Percentiles rank a stretch among this genome's conserved stretches.
Conservation (phyloP, 1,140 invertebrate genomes). For the Leguminivora glycinivorella region DNA sequence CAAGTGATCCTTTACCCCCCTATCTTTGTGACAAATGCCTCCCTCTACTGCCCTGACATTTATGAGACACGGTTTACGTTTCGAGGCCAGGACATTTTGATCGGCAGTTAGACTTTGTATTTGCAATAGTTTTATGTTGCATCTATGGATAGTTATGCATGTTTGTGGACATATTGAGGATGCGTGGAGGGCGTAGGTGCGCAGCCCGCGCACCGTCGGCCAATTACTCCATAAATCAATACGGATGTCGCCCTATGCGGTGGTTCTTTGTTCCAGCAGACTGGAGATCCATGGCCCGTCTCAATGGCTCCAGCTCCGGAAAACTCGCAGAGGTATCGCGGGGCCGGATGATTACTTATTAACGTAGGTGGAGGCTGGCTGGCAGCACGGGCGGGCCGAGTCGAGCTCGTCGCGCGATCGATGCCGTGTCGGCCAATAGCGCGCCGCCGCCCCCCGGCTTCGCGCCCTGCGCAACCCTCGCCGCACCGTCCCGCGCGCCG, state of each 20-base stretch:
- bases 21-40: background rate
- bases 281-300: slow-evolving; percentile 73
- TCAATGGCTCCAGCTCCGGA: slow-evolving; percentile 74
- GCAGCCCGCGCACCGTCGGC: slow-evolving; percentile 71
- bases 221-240: slow-evolving; percentile 78
- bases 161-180: slow-evolving; percentile 55
- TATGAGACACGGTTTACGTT: slow-evolving; percentile 11
- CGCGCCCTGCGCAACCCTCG: slow-evolving; percentile 66
- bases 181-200: slow-evolving; percentile 61
- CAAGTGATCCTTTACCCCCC: background rate
- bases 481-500: slow-evolving; percentile 46
- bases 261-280: slow-evolving; percentile 73
- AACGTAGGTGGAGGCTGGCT: slow-evolving; percentile 77
- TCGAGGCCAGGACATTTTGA: background rate
- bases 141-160: slow-evolving; percentile 46
- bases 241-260: slow-evolving; percentile 73
- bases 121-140: background rate
- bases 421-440: slow-evolving; percentile 76
- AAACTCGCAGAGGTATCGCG: slow-evolving; percentile 73
- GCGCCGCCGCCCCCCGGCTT: slow-evolving; percentile 60
- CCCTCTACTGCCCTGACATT: background rate
- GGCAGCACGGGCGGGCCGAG: slow-evolving; percentile 68
- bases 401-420: slow-evolving; percentile 71
- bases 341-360: slow-evolving; percentile 78
- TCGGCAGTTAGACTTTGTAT: background rate